These are phyloP conservation scores for Cremastinae sp. DNA, from an alignment of 2,888 invertebrate species.

Conservation along the genomic window DNA sequence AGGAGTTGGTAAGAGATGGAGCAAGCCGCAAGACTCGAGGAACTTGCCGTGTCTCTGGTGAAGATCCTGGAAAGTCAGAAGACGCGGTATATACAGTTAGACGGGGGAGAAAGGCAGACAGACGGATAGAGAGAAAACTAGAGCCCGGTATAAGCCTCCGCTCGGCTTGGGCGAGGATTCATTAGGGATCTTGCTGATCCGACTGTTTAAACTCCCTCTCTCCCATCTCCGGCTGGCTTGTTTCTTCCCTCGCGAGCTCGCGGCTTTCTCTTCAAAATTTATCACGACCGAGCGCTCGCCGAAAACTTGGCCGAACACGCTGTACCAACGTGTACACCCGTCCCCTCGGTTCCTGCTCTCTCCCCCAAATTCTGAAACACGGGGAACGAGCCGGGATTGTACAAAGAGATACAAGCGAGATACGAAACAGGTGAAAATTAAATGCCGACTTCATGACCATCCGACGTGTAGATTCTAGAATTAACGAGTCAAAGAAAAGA, in stretches of 20 bases:
- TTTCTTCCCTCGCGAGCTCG: slow-evolving; percentile 47
- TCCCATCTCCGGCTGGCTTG: slow-evolving; percentile 29
- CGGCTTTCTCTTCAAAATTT: slow-evolving; percentile 70
- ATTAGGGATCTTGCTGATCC: slow-evolving; percentile 77
- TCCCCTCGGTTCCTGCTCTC: slow-evolving; percentile 20
- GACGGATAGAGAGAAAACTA: slow-evolving; percentile 46
- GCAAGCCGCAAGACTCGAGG: slow-evolving; percentile 57
- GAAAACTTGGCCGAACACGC: slow-evolving; percentile 49
- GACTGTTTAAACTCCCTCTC: slow-evolving; percentile 66
- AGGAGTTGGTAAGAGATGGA: slow-evolving; percentile 48
- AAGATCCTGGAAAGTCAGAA: slow-evolving; percentile 53
- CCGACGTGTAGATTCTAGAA: background rate
- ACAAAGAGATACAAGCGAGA: slow-evolving; percentile 36
- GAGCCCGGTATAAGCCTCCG: slow-evolving; percentile 64
- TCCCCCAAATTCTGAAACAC: slow-evolving; percentile 45
- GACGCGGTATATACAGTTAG: slow-evolving; percentile 30
- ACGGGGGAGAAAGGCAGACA: slow-evolving; percentile 39
- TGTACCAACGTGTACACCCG: slow-evolving; percentile 20
- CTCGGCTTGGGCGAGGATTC: slow-evolving; percentile 67
- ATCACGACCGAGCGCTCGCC: slow-evolving; percentile 70
- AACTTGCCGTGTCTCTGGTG: slow-evolving; percentile 58
- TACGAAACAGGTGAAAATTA: slow-evolving; percentile 46
- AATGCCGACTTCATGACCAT: slow-evolving; percentile 7
- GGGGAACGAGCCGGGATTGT: background rate
- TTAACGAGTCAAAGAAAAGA: background rate